These are phyloP conservation scores for Serilophus lunatus DNA, from an alignment of 2,113 vertebrate genomes.

Conservation along the genomic window DNA sequence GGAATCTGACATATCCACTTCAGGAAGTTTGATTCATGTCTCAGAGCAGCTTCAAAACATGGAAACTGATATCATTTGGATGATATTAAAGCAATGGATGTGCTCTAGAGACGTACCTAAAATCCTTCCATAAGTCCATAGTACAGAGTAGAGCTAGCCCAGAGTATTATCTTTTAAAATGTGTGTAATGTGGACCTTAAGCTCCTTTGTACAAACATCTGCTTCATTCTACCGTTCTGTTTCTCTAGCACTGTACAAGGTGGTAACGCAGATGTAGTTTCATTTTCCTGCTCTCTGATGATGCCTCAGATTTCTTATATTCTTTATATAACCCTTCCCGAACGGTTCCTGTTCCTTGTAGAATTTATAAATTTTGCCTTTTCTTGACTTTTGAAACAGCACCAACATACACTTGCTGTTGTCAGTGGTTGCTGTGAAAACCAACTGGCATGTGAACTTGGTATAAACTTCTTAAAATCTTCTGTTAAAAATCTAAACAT, in stretches of 20 bases:
- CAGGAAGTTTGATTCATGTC: not conserved
- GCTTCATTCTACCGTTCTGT: not conserved
- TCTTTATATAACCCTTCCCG: too few relatives aligned
- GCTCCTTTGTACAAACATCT: not conserved
- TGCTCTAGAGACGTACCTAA: not conserved
- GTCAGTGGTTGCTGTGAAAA: not conserved
- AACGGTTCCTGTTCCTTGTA: not conserved
- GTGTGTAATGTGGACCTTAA: too few relatives aligned
- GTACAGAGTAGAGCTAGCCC: not conserved
- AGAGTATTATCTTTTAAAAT: not conserved
- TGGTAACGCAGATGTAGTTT: not conserved
- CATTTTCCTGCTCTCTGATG: not conserved
- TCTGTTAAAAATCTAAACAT: not conserved
- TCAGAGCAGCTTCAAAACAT: not conserved
- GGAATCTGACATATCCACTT: not conserved
- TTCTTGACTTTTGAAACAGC: not conserved
- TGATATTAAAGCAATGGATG: not conserved
- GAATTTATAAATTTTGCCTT: not conserved
- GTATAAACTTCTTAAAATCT: not conserved
- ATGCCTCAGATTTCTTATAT: too few relatives aligned
- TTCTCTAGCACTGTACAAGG: not conserved
- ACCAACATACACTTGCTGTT: not conserved
- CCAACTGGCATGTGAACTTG: rapidly evolving
- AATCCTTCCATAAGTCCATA: not conserved
- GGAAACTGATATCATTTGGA: not conserved